Conservation (phyloP, 2,888 invertebrate genomes). For the Philhelius pedissequus region DNA sequence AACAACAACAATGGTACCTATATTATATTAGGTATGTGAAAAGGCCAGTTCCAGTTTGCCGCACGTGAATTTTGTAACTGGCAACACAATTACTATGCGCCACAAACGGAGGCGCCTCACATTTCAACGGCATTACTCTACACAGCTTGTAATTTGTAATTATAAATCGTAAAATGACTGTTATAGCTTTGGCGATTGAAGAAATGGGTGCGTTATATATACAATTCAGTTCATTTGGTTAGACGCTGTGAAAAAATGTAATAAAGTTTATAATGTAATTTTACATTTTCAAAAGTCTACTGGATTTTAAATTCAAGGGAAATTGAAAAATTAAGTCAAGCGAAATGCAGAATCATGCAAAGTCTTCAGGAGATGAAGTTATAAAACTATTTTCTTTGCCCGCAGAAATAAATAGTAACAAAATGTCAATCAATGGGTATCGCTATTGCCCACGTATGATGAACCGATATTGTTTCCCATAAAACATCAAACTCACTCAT, state of each 20-base stretch:
- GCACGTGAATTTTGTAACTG: slow-evolving; percentile 44
- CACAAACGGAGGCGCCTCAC: slow-evolving; percentile 41
- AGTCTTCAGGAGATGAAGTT: no score
- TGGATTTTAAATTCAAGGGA: no score
- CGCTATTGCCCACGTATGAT: no score
- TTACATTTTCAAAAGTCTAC: no score
- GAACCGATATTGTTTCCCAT: no score
- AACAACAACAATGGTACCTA: not conserved
- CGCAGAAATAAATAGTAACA: no score
- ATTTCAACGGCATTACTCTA: slow-evolving; percentile 22
- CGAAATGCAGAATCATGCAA: no score
- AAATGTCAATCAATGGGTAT: no score
- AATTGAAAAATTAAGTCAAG: no score
- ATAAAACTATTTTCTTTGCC: no score
- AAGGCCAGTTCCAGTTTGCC: slow-evolving; percentile 48
- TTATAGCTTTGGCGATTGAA: slow-evolving; percentile 22
- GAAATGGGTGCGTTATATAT: slow-evolving; percentile 27
- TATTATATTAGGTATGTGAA: not conserved
- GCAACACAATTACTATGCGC: slow-evolving; percentile 36
- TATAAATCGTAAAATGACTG: slow-evolving; percentile 40
- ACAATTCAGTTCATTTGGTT: not conserved
- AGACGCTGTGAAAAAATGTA: not conserved
- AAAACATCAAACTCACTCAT: no score
- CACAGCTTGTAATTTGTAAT: slow-evolving; percentile 47
- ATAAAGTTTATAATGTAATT: no score